Evolutionary conservation across 2,888 invertebrate species (phyloP), one percentile per base, ranked within the genome.

Genomic region (Erebia epiphron): DNA sequence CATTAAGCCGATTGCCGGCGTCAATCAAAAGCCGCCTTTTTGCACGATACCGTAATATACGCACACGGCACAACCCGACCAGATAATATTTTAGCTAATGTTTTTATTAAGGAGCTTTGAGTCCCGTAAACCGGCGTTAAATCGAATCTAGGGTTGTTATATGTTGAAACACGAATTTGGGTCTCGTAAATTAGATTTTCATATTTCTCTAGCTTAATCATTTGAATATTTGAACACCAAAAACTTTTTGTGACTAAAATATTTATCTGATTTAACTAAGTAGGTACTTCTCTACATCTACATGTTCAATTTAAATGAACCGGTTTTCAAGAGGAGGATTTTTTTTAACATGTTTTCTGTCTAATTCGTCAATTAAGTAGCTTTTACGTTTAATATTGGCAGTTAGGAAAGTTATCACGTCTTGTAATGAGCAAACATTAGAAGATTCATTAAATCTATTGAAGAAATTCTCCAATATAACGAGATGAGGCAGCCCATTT

Each of bases 1-100:
- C 92, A 93, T 92, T 92, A 92, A 90, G 92, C 87, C 90, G 90
- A 93, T 92, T 92, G 92, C 91, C 80, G 77, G 88, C 91, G 90
- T 92, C 92, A 92, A 92, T 92, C 92, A 92, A 91, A 92, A 86
- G 87, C 84, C 83, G 86, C 87, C 87, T 90, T 91, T 91, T 91
- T 89, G 81, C 79, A 80, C 86, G 83, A 89, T 86, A 86, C 82
- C 79, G 79, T 83, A 84, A 85, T 84, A 84, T 82, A 84, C 79
- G 80, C 79, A 79, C 35, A 35, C 35, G 35, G 35, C 35, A 35
- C 71, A 76, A 71, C 80, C 79, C 80, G 77, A 77, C 81, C 79
- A 82, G 81, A 78, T 81, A 85, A 78, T 81, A 85, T 81, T 86
- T 83, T 77, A 76, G 78, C 78, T 83, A 85, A 86, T 87, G 80